Evolutionary conservation across 1,140 invertebrate genomes (phyloP).

Genomic region (Theocolax elegans): DNA sequence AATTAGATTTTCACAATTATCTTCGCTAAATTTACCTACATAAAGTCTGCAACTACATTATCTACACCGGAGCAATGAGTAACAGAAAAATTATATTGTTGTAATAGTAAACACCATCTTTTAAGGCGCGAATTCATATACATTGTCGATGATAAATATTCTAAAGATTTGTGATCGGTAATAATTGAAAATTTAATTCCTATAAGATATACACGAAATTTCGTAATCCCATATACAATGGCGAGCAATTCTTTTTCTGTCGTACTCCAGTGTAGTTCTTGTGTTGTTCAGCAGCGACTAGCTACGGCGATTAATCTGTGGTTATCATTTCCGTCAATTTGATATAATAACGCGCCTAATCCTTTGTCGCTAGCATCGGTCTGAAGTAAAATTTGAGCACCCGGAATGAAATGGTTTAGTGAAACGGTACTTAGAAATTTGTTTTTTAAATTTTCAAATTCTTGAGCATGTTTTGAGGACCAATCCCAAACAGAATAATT

Average conservation of each 20-base stretch:
- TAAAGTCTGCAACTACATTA: no score
- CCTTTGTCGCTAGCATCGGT: conserved; percentile 43
- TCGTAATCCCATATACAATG: conserved; percentile 51
- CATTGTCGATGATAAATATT: no score
- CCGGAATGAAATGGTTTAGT: conserved; percentile 20
- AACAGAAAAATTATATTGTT: no score
- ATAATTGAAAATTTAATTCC: conserved; percentile 51
- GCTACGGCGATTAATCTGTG: conserved; percentile 39
- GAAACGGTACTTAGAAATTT: conserved; percentile 29
- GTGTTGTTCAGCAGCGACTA: conserved; percentile 31
- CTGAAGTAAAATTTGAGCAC: conserved; percentile 25
- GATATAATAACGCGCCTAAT: conserved; percentile 42
- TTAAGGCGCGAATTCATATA: no score
- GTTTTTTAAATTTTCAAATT: conserved; percentile 37
- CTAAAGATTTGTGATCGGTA: conserved; percentile 67
- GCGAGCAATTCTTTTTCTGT: conserved; percentile 56
- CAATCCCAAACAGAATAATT: conserved; percentile 39
- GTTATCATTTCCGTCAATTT: conserved; percentile 21
- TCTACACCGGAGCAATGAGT: no score
- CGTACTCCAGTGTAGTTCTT: conserved; percentile 46
- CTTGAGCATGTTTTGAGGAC: conserved; percentile 26
- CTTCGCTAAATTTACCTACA: no score
- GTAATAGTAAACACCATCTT: no score
- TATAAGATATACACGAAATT: conserved; percentile 49
- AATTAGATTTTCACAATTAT: no score